phyloP scores from a whole-genome alignment of 2,888 invertebrate species.

The Agonopterix arenella region DNA sequence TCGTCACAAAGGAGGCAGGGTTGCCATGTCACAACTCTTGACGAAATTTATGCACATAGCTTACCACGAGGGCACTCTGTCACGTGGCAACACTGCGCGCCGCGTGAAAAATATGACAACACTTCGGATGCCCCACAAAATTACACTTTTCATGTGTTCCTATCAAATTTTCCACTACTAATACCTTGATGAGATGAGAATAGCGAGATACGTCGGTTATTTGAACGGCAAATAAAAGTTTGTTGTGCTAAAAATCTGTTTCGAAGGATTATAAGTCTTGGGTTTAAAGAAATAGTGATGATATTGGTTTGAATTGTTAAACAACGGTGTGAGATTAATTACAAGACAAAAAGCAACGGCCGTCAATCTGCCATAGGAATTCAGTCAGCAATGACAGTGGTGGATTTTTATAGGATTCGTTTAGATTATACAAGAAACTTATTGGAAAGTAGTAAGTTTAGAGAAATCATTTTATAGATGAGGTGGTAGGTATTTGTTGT shows the following conservation, averaged over 20 bases:
- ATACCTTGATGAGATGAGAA: background rate
- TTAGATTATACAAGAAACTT: background rate
- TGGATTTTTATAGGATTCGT: slow-evolving; percentile 5
- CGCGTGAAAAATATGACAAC: slow-evolving; percentile 31
- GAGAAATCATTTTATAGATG: too few species aligned
- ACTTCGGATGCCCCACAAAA: slow-evolving; percentile 12
- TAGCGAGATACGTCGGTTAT: background rate
- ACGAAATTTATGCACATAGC: slow-evolving; percentile 68
- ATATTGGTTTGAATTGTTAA: background rate
- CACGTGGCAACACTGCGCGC: slow-evolving; percentile 32
- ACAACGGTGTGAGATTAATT: slow-evolving; percentile 9
- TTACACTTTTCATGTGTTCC: background rate
- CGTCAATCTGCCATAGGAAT: slow-evolving; percentile 8
- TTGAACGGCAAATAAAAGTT: background rate
- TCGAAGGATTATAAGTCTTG: slow-evolving; percentile 7
- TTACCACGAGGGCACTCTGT: slow-evolving; percentile 46
- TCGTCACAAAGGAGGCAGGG: slow-evolving; percentile 34
- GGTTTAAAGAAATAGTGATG: background rate
- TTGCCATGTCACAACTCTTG: slow-evolving; percentile 45
- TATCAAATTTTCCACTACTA: background rate
- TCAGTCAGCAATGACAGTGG: slow-evolving; percentile 10
- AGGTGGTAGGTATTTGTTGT: too few species aligned
- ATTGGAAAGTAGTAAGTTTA: too few species aligned
- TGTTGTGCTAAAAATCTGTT: slow-evolving; percentile 3
- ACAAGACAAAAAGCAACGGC: slow-evolving; percentile 6